Percentiles rank a stretch among this genome's conserved stretches.
These are phyloP conservation scores for Lepidonotus clava DNA, from an alignment of 2,888 invertebrate genomes.

Conservation along the genomic window DNA sequence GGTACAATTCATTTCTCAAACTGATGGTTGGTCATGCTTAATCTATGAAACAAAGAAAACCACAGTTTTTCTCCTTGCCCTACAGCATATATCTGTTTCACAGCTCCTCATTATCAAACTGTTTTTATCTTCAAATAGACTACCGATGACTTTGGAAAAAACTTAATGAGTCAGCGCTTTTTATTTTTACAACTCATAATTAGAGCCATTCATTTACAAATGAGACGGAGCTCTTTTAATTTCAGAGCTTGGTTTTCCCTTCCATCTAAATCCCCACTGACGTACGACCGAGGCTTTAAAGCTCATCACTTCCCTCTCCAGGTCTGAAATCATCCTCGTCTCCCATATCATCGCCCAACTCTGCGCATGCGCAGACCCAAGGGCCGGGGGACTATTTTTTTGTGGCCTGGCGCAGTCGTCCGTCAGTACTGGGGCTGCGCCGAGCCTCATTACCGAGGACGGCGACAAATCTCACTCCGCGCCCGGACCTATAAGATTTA, in stretches of 20 bases:
- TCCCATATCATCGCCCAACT: conserved; percentile 11
- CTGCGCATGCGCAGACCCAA: no score
- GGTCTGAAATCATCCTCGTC: background rate
- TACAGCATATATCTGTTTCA: no score
- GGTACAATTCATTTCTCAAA: no score
- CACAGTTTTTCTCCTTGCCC: no score
- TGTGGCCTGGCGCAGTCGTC: background rate
- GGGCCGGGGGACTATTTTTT: background rate
- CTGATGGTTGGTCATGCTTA: no score
- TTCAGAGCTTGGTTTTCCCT: background rate
- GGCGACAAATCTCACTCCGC: background rate
- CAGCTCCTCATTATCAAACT: no score
- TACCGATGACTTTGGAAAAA: no score
- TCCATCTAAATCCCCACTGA: background rate
- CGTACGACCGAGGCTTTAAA: background rate
- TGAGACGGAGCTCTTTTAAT: no score
- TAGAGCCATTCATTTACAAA: background rate
- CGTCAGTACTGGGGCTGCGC: conserved; percentile 20
- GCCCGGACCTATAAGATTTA: conserved; percentile 13
- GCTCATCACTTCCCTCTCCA: background rate
- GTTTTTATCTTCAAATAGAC: no score
- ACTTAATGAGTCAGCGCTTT: no score
- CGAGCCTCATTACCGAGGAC: background rate
- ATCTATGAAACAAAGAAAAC: no score
- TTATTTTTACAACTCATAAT: no score